Conservation (phyloP, 2,113 vertebrate species). For the Seriola dumerili region DNA sequence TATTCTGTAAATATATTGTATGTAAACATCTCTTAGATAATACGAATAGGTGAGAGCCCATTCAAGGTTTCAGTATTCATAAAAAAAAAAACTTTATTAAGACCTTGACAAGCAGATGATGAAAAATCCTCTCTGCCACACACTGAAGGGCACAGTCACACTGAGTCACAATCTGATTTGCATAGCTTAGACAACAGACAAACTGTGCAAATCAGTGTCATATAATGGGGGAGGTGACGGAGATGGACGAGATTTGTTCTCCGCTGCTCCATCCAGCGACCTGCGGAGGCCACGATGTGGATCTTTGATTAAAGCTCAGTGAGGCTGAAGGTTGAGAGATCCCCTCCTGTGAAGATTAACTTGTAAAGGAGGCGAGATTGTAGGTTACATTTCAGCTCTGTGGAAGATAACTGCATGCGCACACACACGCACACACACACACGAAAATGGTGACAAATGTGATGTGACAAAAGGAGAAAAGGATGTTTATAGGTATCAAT, state of each 20-base stretch:
- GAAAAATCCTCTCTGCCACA: constrained; percentile 57
- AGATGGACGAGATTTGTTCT: constrained; percentile 69
- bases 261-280: constrained; percentile 36
- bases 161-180: constrained; percentile 69
- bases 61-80: neutral
- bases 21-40: neutral
- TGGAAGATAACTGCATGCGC: neutral
- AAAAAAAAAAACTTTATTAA: constrained; percentile 47
- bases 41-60: neutral
- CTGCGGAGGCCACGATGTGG: constrained; percentile 44
- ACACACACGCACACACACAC: neutral
- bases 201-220: constrained; percentile 67
- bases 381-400: constrained; percentile 22
- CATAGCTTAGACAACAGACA: constrained; percentile 67
- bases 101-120: constrained; percentile 47
- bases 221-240: constrained; percentile 67
- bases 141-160: constrained; percentile 72
- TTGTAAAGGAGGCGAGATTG: constrained; percentile 22
- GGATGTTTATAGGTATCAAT: neutral
- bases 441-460: neutral
- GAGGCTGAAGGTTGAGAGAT: constrained; percentile 52
- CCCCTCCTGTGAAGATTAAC: constrained; percentile 53
- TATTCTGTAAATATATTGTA: neutral
- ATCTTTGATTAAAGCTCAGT: constrained; percentile 66
- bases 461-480: neutral